These are phyloP conservation scores for Pachycephala philippinensis DNA, from an alignment of 2,113 vertebrate genomes.

Conservation along the genomic window DNA sequence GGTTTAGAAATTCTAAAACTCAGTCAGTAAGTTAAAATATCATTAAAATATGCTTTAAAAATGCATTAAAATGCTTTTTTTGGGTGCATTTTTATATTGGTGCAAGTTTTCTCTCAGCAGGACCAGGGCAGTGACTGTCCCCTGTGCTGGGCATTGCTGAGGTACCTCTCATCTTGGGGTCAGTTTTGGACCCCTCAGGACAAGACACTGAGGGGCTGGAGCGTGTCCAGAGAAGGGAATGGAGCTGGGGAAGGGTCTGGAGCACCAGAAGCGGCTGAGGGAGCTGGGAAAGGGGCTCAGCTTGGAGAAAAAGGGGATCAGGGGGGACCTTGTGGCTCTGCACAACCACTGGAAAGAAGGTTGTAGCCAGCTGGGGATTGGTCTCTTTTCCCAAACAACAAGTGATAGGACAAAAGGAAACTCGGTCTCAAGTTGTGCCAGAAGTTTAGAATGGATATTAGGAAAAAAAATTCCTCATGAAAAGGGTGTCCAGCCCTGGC, in stretches of 20 bases:
- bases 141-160: not conserved
- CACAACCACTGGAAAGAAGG: no score
- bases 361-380: fast-evolving
- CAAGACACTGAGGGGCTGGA: not conserved
- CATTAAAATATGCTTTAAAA: no score
- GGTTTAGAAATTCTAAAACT: not conserved
- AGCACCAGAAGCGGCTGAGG: fast-evolving
- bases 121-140: not conserved
- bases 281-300: not conserved
- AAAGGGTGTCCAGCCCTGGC: not conserved
- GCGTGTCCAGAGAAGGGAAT: fast-evolving
- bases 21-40: not conserved
- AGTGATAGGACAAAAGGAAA: not conserved
- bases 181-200: not conserved
- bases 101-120: not conserved
- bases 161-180: fast-evolving
- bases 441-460: not conserved
- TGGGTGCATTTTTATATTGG: not conserved
- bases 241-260: not conserved
- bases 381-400: not conserved
- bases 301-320: not conserved
- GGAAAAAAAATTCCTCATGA: no score
- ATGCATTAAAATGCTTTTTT: no score
- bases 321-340: not conserved
- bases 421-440: fast-evolving